phyloP scores from a whole-genome alignment of 2,888 invertebrate species.

The Galerucella nymphaeae region DNA sequence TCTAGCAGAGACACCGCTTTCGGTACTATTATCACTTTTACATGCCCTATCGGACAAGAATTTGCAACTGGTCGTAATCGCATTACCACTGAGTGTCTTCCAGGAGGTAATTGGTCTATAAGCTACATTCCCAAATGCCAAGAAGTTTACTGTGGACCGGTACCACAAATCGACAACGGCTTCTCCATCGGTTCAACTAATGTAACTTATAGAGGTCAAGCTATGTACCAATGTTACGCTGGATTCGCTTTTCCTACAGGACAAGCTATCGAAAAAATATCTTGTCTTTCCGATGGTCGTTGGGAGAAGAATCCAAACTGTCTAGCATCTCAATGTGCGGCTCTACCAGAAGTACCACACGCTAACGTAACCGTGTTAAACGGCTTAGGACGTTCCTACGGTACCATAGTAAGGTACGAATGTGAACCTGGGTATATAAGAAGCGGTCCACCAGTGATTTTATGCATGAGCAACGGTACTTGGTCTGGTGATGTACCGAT shows the following conservation, averaged over 20 bases:
- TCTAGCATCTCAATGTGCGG: slow-evolving; percentile 90
- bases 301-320: slow-evolving; percentile 95
- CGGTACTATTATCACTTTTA: slow-evolving; percentile 88
- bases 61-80: slow-evolving; percentile 89
- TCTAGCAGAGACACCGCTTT: slow-evolving; percentile 93
- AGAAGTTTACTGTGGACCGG: slow-evolving; percentile 97
- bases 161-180: slow-evolving; percentile 97
- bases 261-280: slow-evolving; percentile 87
- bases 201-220: slow-evolving; percentile 92
- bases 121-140: slow-evolving; percentile 93
- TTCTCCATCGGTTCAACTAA: slow-evolving; percentile 96
- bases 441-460: slow-evolving; percentile 87
- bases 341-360: slow-evolving; percentile 86
- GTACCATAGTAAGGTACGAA: slow-evolving; percentile 91
- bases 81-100: slow-evolving; percentile 86
- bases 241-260: slow-evolving; percentile 94
- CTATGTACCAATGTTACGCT: slow-evolving; percentile 96
- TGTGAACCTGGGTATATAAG: slow-evolving; percentile 92
- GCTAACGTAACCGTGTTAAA: slow-evolving; percentile 88
- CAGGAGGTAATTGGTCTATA: slow-evolving; percentile 92
- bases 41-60: slow-evolving; percentile 94
- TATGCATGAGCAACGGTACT: slow-evolving; percentile 95
- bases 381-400: slow-evolving; percentile 92
- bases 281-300: slow-evolving; percentile 88
- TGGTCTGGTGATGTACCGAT: slow-evolving; percentile 93